These are phyloP conservation scores for Phenacoccus solenopsis DNA, from an alignment of 1,140 invertebrate species.

Conservation along the genomic window DNA sequence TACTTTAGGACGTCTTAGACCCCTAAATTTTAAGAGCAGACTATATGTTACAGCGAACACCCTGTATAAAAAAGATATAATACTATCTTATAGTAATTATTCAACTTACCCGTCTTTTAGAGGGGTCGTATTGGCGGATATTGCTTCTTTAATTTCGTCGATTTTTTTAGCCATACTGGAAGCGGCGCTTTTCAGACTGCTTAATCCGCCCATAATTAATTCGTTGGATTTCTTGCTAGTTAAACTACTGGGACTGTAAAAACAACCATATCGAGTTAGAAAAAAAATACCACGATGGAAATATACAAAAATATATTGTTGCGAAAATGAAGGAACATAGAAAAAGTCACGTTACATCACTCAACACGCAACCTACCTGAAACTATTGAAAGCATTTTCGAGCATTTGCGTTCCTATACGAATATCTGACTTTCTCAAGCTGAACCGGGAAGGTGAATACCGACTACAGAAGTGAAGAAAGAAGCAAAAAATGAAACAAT, in stretches of 20 bases:
- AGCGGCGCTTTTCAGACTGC: slow-evolving; percentile 72
- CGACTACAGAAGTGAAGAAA: slow-evolving; percentile 43
- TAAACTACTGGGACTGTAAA: slow-evolving; percentile 56
- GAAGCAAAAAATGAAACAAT: slow-evolving; percentile 29
- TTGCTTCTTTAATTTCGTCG: slow-evolving; percentile 84
- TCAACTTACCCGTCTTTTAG: slow-evolving; percentile 43
- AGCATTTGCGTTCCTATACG: slow-evolving; percentile 55
- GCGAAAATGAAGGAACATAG: not conserved
- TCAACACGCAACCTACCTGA: slow-evolving; percentile 46
- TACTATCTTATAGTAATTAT: too few species aligned
- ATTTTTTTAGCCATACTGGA: slow-evolving; percentile 76
- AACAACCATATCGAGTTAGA: not conserved
- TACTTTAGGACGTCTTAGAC: too few species aligned
- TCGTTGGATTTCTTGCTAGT: slow-evolving; percentile 79
- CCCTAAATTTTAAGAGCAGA: too few species aligned
- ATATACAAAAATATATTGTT: not conserved
- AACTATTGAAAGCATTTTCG: slow-evolving; percentile 52
- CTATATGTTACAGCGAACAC: too few species aligned
- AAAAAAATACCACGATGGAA: too few species aligned
- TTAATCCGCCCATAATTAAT: slow-evolving; percentile 68
- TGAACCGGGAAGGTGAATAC: slow-evolving; percentile 60
- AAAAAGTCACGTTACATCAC: too few species aligned
- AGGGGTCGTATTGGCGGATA: slow-evolving; percentile 71
- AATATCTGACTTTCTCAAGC: slow-evolving; percentile 57
- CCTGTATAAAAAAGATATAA: too few species aligned